Conservation (phyloP, 2,888 invertebrate species). For the Perdita meconis region DNA sequence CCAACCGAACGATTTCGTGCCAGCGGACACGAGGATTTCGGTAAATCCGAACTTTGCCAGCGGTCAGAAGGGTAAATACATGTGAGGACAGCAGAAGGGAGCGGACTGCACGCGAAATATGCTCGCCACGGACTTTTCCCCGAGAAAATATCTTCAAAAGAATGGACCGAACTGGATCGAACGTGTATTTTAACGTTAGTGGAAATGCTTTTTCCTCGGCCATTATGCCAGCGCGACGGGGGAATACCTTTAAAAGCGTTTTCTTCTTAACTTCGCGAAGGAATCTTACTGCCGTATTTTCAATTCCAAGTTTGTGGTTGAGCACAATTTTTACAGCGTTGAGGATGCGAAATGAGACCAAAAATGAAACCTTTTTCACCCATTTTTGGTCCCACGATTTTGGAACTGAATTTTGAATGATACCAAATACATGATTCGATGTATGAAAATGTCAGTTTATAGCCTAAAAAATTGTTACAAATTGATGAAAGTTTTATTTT, state of each 20-base stretch:
- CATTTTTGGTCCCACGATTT: too few species aligned
- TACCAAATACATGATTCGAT: too few species aligned
- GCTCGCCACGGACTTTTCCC: conserved; percentile 50
- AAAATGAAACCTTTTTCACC: too few species aligned
- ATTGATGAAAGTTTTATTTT: too few species aligned
- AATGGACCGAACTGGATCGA: conserved; percentile 37
- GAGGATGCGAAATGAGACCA: too few species aligned
- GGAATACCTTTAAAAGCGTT: conserved; percentile 17
- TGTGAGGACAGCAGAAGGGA: conserved; percentile 27
- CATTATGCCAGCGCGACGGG: not conserved
- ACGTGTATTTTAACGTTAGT: conserved; percentile 25
- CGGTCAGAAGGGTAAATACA: conserved; percentile 50
- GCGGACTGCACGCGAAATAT: conserved; percentile 37
- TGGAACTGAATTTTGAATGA: too few species aligned
- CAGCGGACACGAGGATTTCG: conserved; percentile 57
- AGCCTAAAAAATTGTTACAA: too few species aligned
- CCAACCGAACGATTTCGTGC: conserved; percentile 70
- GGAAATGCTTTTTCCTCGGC: conserved; percentile 24
- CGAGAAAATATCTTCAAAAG: conserved; percentile 58
- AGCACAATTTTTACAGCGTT: too few species aligned
- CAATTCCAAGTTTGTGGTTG: too few species aligned
- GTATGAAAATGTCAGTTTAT: too few species aligned
- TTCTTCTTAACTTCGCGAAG: not conserved
- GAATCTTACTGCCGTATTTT: too few species aligned
- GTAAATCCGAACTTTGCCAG: conserved; percentile 60